Base-by-base conservation (phyloP, 2,888 invertebrate genomes). In the Proisotoma minuta region DNA sequence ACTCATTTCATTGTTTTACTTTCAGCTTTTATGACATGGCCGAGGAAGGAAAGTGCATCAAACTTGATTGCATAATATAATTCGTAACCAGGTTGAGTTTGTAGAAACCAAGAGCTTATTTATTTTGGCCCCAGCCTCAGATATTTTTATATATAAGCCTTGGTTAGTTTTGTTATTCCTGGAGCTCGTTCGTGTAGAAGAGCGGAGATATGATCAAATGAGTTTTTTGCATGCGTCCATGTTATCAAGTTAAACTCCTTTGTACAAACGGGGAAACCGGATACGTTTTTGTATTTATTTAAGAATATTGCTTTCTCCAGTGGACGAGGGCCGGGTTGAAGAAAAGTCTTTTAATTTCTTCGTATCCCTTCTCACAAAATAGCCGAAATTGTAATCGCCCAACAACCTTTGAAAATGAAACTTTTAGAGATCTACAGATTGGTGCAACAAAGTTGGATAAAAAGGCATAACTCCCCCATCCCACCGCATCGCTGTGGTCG, bases 131-230 rank as follows among this genome's bases (percentile, higher is more conserved):
- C n/a, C n/a, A n/a, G n/a, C n/a, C n/a, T n/a, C n/a, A n/a, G n/a
- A n/a, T n/a, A n/a, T n/a, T n/a, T n/a, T n/a, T n/a, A n/a, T n/a
- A n/a, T n/a, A n/a, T n/a, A n/a, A n/a, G n/a, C n/a, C n/a, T n/a
- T n/a, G n/a, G n/a, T n/a, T n/a, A n/a, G n/a, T n/a, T n/a, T n/a
- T n/a, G n/a, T n/a, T n/a, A n/a, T n/a, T n/a, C n/a, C n/a, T n/a
- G n/a, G n/a, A n/a, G n/a, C n/a, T 34, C 8, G 34, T 10, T 34
- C 15, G 34, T 8, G 8, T 34, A 15, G 34, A 15, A 10, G 34
- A 34, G 8, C 34, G 56, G 43, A n/a, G 56, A 56, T 56, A 56
- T 56, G 56, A 56, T 56, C 56, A 56, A 56, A 56, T 56, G 56
- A 56, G 56, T 40, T 26, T 56, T 56, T 56, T 56, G 56, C 56